Base-by-base conservation (phyloP, 2,888 invertebrate species). In the Isotomurus palustris region DNA sequence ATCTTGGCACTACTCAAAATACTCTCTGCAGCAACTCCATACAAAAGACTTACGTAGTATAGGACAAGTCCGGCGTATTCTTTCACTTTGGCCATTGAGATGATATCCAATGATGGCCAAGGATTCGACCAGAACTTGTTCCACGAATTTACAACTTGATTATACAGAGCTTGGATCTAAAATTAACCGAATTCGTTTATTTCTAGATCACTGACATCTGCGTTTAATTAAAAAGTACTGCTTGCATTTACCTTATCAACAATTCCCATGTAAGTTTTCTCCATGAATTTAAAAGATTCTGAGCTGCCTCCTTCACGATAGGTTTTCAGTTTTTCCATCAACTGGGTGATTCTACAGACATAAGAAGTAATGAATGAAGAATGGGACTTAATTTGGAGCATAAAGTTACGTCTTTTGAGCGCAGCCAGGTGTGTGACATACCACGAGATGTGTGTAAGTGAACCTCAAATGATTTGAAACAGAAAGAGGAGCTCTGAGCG, bases 241-340 rank as follows among this genome's bases (percentile, higher is more conserved):
- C 6, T n/a, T 17, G 40, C 6, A 40, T 17, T 40, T 10, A 69
- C 70, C 58, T 65, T 62, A 21, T 67, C 68, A 4, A 60, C 56
- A 36, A 64, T 44, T 64, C 67, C 68, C 6, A 60, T 43, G 25
- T 64, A 45, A 12, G 64, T 62, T 43, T 57, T 60, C 47, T 70
- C 66, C 51, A 68, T 56, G n/a, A 67, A 29, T 53, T 67, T 32
- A 53, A 59, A 19, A 50, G 66, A 59, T 41, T 70, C 62, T n/a
- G 55, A 56, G 29, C 53, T 38, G 27, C 67, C 32, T n/a, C 67
- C 55, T 10, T 56, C 43, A 38, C 58, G 58, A 32, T 62, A 62
- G 6, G 38, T 22, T 38, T 25, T 38, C 50, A 50, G n/a, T 10
- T 36, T 35, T 38, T 38, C 38, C 40, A 27, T 25, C 17, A 45